A percentile compares a stretch with the other conserved stretches of the same genome.
phyloP scores from a whole-genome alignment of 2,888 invertebrate genomes.

The Tenthredo amoena region DNA sequence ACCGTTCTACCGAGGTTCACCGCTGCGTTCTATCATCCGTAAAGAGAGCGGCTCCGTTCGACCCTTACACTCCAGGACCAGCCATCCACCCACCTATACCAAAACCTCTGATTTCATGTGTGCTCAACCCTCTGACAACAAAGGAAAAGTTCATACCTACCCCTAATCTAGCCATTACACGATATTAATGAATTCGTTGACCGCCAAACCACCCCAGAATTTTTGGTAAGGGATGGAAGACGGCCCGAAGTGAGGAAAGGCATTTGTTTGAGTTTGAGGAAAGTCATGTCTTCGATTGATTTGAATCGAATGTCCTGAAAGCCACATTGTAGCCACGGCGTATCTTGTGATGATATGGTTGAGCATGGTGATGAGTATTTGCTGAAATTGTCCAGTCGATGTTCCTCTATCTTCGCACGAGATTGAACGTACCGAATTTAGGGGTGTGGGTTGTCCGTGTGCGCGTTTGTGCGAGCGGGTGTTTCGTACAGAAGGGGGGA shows the following conservation, averaged over 20 bases:
- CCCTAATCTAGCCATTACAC: not conserved
- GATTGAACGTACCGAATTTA: not conserved
- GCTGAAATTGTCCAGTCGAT: not conserved
- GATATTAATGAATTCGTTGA: not conserved
- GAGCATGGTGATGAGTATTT: not conserved
- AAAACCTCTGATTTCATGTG: conserved; percentile 17
- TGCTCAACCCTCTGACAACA: conserved; percentile 3
- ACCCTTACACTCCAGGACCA: not conserved
- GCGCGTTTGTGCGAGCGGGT: not conserved
- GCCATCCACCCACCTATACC: not conserved
- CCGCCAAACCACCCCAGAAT: not conserved
- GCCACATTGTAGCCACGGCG: too few relatives aligned
- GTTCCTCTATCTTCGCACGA: not conserved
- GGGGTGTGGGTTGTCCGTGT: too few relatives aligned
- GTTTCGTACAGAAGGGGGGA: not conserved
- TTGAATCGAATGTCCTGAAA: too few relatives aligned
- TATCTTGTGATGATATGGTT: too few relatives aligned
- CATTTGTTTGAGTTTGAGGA: not conserved
- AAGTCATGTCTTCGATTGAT: not conserved
- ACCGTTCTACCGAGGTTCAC: not conserved
- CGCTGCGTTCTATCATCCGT: conserved; percentile 16
- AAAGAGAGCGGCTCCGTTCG: not conserved
- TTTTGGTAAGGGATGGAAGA: not conserved
- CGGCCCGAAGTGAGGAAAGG: not conserved
- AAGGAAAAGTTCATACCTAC: conserved; percentile 1